These are phyloP conservation scores for Brachionus calyciflorus DNA, from an alignment of 1,140 invertebrate species.

Conservation along the genomic window DNA sequence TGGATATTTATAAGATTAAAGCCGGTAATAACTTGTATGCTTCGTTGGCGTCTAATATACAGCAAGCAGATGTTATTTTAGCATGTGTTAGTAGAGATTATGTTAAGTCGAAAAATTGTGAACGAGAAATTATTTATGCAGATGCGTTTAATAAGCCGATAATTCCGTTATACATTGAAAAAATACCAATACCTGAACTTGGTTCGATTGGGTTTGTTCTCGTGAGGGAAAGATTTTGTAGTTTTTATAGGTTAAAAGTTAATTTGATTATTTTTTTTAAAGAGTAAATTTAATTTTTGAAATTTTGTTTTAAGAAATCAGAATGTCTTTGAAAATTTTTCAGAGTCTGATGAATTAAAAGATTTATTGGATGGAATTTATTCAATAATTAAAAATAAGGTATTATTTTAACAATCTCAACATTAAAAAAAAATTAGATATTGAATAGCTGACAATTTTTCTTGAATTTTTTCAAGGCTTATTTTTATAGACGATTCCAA, in stretches of 20 bases:
- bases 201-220: constrained; percentile 9
- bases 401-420: background rate
- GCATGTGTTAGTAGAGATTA: constrained; percentile 8
- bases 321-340: constrained; percentile 21
- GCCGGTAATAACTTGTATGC: constrained; percentile 6
- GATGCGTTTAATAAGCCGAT: constrained; percentile 20
- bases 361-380: constrained; percentile 8
- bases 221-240: constrained; percentile 10
- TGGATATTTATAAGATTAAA: constrained; percentile 23
- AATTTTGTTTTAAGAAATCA: background rate
- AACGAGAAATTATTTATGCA: constrained; percentile 12
- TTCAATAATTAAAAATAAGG: background rate
- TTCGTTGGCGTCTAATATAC: constrained; percentile 2
- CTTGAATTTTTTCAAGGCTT: background rate
- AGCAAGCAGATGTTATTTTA: constrained; percentile 21
- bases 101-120: constrained; percentile 22
- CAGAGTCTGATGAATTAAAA: background rate
- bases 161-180: constrained; percentile 14
- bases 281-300: too few relatives aligned
- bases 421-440: background rate
- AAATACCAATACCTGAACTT: constrained; percentile 5
- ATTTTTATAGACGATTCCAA: too few relatives aligned
- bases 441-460: too few relatives aligned
- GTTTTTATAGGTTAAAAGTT: background rate
- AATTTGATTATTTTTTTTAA: too few relatives aligned